Evolutionary conservation across 2,888 invertebrate species (phyloP).

Genomic region (Saturnia japonica): DNA sequence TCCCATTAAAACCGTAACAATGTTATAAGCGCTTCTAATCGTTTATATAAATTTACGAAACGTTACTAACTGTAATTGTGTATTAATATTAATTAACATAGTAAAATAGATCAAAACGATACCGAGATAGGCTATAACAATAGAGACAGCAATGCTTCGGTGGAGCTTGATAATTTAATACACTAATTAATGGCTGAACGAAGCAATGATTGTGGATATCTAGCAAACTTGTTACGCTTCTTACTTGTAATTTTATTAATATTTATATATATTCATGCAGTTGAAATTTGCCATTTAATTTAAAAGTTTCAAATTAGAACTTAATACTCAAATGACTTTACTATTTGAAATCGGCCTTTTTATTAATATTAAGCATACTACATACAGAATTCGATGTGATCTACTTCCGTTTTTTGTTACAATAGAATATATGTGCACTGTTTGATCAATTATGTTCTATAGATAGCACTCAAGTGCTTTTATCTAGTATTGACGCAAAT

Average conservation of each 20-base stretch:
- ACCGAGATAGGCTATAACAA: neutral
- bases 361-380: too few species aligned
- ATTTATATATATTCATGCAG: neutral
- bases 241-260: neutral
- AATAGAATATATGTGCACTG: too few species aligned
- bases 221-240: neutral
- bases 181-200: constrained; percentile 4
- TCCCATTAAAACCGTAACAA: neutral
- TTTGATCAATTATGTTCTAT: too few species aligned
- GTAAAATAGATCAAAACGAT: neutral
- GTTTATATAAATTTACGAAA: neutral
- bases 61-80: constrained; percentile 4
- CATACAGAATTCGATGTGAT: too few species aligned
- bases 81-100: constrained; percentile 1
- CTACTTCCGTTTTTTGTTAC: too few species aligned
- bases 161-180: constrained; percentile 5
- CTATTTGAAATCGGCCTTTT: neutral
- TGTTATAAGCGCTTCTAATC: neutral
- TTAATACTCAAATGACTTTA: neutral
- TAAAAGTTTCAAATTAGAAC: neutral
- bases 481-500: neutral
- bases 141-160: neutral
- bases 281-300: neutral
- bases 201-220: neutral
- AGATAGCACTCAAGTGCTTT: neutral